Conservation (phyloP, 2,113 vertebrate species). For the Mugil cephalus region DNA sequence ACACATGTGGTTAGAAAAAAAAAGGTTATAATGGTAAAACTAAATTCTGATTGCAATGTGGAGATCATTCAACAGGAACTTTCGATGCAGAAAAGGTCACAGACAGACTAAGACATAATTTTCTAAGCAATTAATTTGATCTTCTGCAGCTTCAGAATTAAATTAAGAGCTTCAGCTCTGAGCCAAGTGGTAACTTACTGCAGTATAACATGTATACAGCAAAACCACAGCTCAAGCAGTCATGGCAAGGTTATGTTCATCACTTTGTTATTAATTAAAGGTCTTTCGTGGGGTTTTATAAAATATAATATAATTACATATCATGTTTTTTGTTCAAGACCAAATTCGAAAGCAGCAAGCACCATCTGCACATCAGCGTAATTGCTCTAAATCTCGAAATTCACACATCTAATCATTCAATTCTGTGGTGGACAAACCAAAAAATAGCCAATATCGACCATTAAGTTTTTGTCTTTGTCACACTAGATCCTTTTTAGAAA, state of each 20-base stretch:
- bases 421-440: conserved; percentile 73
- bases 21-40: conserved; percentile 26
- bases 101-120: conserved; percentile 44
- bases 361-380: conserved; percentile 19
- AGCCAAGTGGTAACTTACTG: conserved; percentile 16
- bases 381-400: conserved; percentile 51
- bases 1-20: conserved; percentile 42
- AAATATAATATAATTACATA: conserved; percentile 15
- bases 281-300: background rate
- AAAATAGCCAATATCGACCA: conserved; percentile 71
- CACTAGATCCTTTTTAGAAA: conserved; percentile 43
- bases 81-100: conserved; percentile 36
- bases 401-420: conserved; percentile 78
- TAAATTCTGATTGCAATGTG: conserved; percentile 17
- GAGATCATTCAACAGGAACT: conserved; percentile 30
- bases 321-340: conserved; percentile 16
- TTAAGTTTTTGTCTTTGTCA: conserved; percentile 56
- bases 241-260: conserved; percentile 9
- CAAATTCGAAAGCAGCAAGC: conserved; percentile 33
- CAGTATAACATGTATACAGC: conserved; percentile 17
- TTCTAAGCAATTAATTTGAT: conserved; percentile 44
- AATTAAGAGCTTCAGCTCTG: conserved; percentile 18
- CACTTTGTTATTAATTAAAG: background rate
- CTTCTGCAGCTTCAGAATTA: conserved; percentile 7
- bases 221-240: conserved; percentile 6